Base-by-base conservation (phyloP, 30 jellyfish, hydroid and myxozoan species). In the Hydractinia symbiolongicarpus region DNA sequence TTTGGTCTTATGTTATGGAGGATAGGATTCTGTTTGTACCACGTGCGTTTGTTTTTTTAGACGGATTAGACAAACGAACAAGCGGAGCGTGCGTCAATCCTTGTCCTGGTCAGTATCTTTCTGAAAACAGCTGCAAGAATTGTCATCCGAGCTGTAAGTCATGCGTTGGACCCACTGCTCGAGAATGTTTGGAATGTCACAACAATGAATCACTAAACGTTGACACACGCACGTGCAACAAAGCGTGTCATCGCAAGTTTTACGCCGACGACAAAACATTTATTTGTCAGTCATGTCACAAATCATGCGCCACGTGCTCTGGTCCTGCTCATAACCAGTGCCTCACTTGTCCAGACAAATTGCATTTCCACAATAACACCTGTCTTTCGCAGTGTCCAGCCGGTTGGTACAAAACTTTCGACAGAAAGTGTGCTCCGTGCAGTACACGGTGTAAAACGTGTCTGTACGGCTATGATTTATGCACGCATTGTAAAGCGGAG, bases 81-180 rank as follows among this genome's bases (percentile, higher is more conserved):
- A 86, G 79, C 17, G 53, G 89, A 11, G 77, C 91, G 4, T 94
- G 99, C 78, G 64, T 82, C 1, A 94, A 85, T 71, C 99, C 99
- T 11, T 94, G 99, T 68, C 86, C 95, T 50, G 95, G 84, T 50
- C 91, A 87, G 60, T 88, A 64, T 60, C 76, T 94, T 57, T 82
- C 99, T 20, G 96, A 87, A 69, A 88, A 94, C 66, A 66, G 78
- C 53, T 94, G 99, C 80, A 52, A 52, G 57, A 85, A 69, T 70
- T 94, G 99, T 76, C 88, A 87, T 54, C 95, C 89, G 9, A 51
- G 79, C 13, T 94, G 99, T 73, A 58, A 84, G 50, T 84, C 96
- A 11, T 94, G 99, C 76, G 71, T 77, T 56, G 99, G 96, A 8
- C 96, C 96, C 8, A 40, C 86, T 50, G 67, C 49, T 61, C 76